These are phyloP conservation scores for Microtus oregoni DNA, from an alignment of 2,113 vertebrate genomes.

Conservation along the genomic window DNA sequence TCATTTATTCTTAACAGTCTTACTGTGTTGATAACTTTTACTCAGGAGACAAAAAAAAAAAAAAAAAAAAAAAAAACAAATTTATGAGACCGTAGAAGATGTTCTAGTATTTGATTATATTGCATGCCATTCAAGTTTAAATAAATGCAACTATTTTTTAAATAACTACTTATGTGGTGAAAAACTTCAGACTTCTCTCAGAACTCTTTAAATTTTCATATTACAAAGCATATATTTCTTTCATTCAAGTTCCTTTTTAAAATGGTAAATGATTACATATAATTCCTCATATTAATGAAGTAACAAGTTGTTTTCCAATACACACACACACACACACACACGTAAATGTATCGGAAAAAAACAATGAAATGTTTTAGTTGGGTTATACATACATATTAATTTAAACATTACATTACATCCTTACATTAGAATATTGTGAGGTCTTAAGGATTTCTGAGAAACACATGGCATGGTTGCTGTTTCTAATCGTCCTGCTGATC, in stretches of 20 bases:
- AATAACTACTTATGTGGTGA: neutral
- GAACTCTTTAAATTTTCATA: no score
- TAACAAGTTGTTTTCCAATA: no score
- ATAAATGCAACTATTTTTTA: neutral
- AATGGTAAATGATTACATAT: neutral
- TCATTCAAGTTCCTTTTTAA: neutral
- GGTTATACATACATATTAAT: no score
- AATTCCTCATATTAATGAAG: neutral
- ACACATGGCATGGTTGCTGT: neutral
- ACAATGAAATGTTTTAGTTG: neutral
- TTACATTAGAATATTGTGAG: neutral
- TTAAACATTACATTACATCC: neutral
- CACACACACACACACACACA: no score
- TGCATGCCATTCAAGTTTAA: neutral
- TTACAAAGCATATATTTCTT: neutral
- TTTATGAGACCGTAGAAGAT: neutral
- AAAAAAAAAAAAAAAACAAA: accelerated
- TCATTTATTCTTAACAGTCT: neutral
- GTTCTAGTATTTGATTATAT: neutral
- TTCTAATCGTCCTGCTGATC: neutral
- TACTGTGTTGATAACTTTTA: neutral
- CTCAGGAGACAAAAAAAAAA: neutral
- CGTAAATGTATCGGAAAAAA: no score
- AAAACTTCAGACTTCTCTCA: neutral
- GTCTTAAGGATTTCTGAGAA: neutral